These are phyloP conservation scores for Melieria omissa DNA, from an alignment of 2,888 invertebrate species.

Conservation along the genomic window DNA sequence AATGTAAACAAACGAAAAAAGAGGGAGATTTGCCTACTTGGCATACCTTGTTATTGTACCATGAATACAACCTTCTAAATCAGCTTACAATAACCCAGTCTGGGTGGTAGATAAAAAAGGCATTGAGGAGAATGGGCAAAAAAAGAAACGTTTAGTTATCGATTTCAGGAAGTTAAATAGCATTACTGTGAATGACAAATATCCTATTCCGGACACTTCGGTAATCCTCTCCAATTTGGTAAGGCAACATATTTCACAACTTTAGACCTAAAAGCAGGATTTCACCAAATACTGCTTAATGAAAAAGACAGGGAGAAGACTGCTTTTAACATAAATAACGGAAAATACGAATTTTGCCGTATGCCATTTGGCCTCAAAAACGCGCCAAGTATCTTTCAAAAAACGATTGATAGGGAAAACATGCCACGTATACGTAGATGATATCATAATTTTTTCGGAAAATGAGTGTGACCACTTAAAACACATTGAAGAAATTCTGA, in stretches of 20 bases:
- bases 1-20: too few relatives aligned
- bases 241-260: slow-evolving; percentile 15
- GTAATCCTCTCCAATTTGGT: slow-evolving; percentile 8
- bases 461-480: slow-evolving; percentile 14
- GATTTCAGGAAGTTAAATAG: slow-evolving; percentile 27
- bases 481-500: too few relatives aligned
- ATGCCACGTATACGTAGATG: slow-evolving; percentile 31
- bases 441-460: slow-evolving; percentile 21
- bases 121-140: slow-evolving; percentile 20
- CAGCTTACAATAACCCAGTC: slow-evolving; percentile 9
- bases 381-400: slow-evolving; percentile 33
- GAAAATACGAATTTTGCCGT: slow-evolving; percentile 36
- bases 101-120: slow-evolving; percentile 23
- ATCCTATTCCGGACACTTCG: slow-evolving; percentile 5
- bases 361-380: not conserved
- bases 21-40: too few relatives aligned
- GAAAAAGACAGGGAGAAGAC: slow-evolving; percentile 33
- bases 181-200: slow-evolving; percentile 13
- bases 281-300: slow-evolving; percentile 10
- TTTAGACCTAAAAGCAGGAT: slow-evolving; percentile 12
- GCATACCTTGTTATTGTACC: too few relatives aligned
- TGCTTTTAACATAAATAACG: slow-evolving; percentile 24
- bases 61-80: slow-evolving; percentile 10
- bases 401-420: slow-evolving; percentile 36
- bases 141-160: slow-evolving; percentile 28